A percentile compares a stretch with the other conserved stretches of the same genome.
phyloP scores from a whole-genome alignment of 2,797 vertebrate species.

The Strix occidentalis region DNA sequence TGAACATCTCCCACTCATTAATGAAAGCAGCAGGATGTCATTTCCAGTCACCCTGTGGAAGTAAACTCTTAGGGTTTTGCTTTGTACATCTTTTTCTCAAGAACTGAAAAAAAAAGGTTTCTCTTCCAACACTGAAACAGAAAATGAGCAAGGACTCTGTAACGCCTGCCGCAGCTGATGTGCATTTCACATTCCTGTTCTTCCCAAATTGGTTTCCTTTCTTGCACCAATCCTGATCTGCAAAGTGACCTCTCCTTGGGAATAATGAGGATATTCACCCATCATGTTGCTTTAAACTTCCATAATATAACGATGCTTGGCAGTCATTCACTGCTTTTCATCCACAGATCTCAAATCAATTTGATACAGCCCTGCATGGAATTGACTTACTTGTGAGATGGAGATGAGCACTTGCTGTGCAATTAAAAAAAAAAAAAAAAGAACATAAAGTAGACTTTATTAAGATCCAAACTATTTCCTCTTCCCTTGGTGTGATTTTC shows the following conservation, averaged over 20 bases:
- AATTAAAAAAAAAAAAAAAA: neutral
- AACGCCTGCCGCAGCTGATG: neutral
- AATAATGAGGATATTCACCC: conserved; percentile 22
- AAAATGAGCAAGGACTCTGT: neutral
- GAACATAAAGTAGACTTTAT: conserved; percentile 9
- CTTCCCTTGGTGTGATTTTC: neutral
- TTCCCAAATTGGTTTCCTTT: neutral
- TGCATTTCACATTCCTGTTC: neutral
- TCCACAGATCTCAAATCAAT: conserved; percentile 59
- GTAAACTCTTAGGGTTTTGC: neutral
- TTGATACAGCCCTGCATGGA: conserved; percentile 27
- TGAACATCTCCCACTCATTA: neutral
- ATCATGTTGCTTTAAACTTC: conserved; percentile 15
- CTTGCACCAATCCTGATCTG: conserved; percentile 21
- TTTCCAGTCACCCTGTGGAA: neutral
- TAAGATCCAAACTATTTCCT: conserved; percentile 13
- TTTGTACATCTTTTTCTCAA: neutral
- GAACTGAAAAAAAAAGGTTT: neutral
- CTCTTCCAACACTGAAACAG: neutral
- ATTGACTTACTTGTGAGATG: conserved; percentile 24
- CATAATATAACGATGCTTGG: conserved; percentile 43
- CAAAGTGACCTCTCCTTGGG: neutral
- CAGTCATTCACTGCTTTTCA: conserved; percentile 43
- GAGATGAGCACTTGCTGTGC: conserved; percentile 37
- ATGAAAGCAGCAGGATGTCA: neutral